Percentiles rank a stretch among this genome's conserved stretches.
phyloP scores from a whole-genome alignment of 2,797 vertebrate species.

The Cuniculus paca region DNA sequence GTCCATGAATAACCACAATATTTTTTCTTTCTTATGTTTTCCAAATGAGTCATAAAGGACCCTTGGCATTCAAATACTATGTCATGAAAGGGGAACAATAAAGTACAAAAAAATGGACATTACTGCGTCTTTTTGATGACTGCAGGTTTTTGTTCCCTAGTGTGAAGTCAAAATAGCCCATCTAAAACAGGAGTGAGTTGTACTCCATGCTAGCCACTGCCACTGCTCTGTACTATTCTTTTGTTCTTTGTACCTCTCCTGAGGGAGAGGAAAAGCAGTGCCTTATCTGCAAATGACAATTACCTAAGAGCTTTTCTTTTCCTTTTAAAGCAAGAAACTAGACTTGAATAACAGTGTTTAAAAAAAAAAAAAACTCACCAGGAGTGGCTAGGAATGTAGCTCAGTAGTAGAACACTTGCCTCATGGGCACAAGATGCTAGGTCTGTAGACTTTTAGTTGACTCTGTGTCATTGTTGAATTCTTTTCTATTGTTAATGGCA shows the following conservation, averaged over 20 bases:
- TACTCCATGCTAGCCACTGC: background rate
- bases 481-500: background rate
- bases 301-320: background rate
- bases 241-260: background rate
- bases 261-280: background rate
- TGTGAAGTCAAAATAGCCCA: constrained; percentile 45
- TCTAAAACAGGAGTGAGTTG: constrained; percentile 25
- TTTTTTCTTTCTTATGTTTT: constrained; percentile 65
- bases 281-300: constrained; percentile 37
- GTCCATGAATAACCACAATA: constrained; percentile 70
- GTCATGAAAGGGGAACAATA: constrained; percentile 41
- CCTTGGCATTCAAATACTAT: constrained; percentile 54
- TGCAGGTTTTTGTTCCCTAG: constrained; percentile 35
- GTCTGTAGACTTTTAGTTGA: background rate
- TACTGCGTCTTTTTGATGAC: constrained; percentile 60
- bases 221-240: background rate
- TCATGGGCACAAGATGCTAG: background rate
- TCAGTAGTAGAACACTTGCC: background rate
- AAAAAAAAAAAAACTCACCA: background rate
- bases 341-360: background rate
- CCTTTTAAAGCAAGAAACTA: background rate
- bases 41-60: constrained; percentile 77
- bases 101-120: constrained; percentile 59
- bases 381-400: background rate
- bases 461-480: background rate